phyloP scores from a whole-genome alignment of 2,113 vertebrate species.

The Blennius ocellaris region DNA sequence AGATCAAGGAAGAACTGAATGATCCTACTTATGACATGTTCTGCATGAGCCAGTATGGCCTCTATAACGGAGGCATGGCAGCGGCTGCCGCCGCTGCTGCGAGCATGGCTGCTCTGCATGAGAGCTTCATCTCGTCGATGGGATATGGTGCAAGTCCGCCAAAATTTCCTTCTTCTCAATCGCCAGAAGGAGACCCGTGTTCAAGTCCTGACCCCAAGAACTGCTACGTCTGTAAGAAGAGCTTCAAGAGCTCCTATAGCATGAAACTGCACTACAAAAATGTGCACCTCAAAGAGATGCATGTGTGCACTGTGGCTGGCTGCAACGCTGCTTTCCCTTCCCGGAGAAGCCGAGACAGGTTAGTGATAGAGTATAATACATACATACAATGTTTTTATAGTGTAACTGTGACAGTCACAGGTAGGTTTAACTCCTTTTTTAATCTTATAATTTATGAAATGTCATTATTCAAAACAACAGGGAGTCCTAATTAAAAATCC shows the following conservation, averaged over 20 bases:
- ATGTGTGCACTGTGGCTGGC: constrained; percentile 98
- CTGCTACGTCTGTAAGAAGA: constrained; percentile 99
- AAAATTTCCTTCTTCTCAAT: constrained; percentile 92
- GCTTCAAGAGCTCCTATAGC: constrained; percentile 99
- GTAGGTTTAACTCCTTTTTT: constrained; percentile 42
- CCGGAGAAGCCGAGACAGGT: constrained; percentile 99
- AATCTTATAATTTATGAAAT: not conserved
- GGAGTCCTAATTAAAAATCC: not conserved
- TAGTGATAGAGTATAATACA: constrained; percentile 71
- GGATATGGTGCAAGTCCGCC: constrained; percentile 94
- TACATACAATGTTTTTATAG: constrained; percentile 13
- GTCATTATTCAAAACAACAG: too few relatives aligned
- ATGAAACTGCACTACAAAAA: constrained; percentile 99
- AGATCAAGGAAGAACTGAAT: constrained; percentile 96
- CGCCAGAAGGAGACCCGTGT: constrained; percentile 95
- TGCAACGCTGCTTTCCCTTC: constrained; percentile 99
- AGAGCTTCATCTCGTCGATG: constrained; percentile 96
- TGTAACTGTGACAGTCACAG: constrained; percentile 38
- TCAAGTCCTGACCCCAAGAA: constrained; percentile 98
- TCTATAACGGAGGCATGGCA: constrained; percentile 92
- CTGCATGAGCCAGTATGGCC: constrained; percentile 98
- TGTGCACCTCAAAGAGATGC: constrained; percentile 99
- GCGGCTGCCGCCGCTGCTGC: constrained; percentile 90
- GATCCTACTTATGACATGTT: constrained; percentile 99
- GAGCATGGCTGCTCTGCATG: constrained; percentile 96